Evolutionary conservation across 2,797 vertebrate genomes (phyloP), one percentile per base, ranked within the genome.

Genomic region (Sarcoramphus papa): DNA sequence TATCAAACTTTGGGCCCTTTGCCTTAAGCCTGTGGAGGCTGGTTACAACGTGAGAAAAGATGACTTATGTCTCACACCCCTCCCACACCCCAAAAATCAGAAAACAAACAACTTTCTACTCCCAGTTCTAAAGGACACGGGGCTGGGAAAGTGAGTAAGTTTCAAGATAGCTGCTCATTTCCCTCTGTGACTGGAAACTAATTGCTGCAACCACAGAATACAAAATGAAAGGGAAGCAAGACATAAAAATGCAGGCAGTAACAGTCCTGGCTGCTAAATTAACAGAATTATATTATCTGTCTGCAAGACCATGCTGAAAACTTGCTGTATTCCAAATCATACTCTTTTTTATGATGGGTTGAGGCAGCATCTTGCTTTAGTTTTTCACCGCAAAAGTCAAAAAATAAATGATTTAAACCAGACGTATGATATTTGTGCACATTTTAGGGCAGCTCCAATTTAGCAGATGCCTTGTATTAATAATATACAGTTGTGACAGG

Each of bases 391-490:
- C 97, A 97, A 97, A 98, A 6, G 72, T 98, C 35, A 97, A 97
- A 98, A 95, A 96, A 96, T 88, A 96, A 95, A 94, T 92, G 65
- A 98, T 98, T 81, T 96, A 97, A 98, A 98, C 94, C 98, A 98
- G 98, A 98, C 97, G 6, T 85, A 92, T 81, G 88, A 91, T 95
- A 97, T 94, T 93, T 97, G 97, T 95, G 95, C 97, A 95, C 97
- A 96, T 97, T 98, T 97, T 95, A 96, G 93, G 94, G 97, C 97
- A 96, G 93, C 95, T 98, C 90, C 11, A 2, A 85, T 90, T 96
- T 97, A 98, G 98, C 98, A 99, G 98, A 98, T 99, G 98, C 98
- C 98, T 98, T 97, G 90, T 96, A 97, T 98, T 98, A 98, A 97
- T 97, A 98, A 98, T 97, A 98, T 97, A 97, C 98, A 98, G 98